Percentiles rank a stretch among this genome's conserved stretches.
Conservation (phyloP, 2,113 vertebrate species). For the Candoia aspera region DNA sequence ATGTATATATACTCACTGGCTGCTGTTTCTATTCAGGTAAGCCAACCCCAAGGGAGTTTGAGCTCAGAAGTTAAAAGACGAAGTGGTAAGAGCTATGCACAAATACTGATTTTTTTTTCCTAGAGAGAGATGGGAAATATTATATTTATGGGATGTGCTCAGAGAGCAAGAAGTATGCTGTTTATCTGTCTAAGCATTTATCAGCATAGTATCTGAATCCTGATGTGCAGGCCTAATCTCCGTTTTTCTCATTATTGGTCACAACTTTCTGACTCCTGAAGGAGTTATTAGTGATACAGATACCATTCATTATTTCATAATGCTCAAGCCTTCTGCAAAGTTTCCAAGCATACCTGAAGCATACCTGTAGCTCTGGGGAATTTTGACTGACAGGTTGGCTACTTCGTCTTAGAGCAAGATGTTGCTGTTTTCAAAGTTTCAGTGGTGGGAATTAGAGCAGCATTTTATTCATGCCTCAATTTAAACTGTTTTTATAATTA, state of each 20-base stretch:
- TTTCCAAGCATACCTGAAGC: neutral
- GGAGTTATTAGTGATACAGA: neutral
- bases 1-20: neutral
- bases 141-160: neutral
- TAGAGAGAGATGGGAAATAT: neutral
- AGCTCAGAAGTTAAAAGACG: neutral
- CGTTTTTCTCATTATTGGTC: slow-evolving; percentile 26
- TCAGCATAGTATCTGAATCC: neutral
- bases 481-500: neutral
- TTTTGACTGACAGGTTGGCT: slow-evolving; percentile 11
- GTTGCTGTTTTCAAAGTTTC: neutral
- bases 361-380: neutral
- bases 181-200: slow-evolving; percentile 8
- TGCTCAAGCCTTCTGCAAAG: neutral
- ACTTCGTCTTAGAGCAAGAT: neutral
- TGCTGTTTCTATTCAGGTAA: neutral
- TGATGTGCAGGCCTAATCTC: neutral
- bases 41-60: neutral
- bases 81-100: neutral
- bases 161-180: neutral
- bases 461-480: neutral
- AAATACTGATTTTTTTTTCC: neutral
- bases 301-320: neutral
- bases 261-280: neutral
- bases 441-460: neutral